These are phyloP conservation scores for Stigmatopora nigra DNA, from an alignment of 2,113 vertebrate species.

Conservation along the genomic window DNA sequence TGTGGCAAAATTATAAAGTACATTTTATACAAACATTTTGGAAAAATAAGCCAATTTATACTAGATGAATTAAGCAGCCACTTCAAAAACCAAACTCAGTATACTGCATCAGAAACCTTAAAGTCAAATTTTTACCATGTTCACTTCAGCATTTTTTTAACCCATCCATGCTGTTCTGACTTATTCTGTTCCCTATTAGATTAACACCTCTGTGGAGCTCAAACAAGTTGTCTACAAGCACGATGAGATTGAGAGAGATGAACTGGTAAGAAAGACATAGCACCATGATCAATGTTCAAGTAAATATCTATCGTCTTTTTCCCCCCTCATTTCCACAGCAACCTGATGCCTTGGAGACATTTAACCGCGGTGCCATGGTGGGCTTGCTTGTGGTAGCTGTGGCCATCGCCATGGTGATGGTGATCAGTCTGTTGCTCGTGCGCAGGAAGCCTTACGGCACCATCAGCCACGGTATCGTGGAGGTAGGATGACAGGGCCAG, in stretches of 20 bases:
- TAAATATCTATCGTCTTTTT: not conserved
- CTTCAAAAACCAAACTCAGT: too few species aligned
- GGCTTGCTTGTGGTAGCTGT: slow-evolving; percentile 82
- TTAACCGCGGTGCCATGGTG: slow-evolving; percentile 81
- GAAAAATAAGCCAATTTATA: too few species aligned
- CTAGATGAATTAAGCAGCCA: too few species aligned
- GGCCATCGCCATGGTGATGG: slow-evolving; percentile 81
- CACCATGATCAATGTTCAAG: not conserved
- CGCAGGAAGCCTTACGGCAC: slow-evolving; percentile 80
- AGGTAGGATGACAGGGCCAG: slow-evolving; percentile 58
- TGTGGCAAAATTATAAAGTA: too few species aligned
- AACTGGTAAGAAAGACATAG: slow-evolving; percentile 62
- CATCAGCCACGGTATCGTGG: slow-evolving; percentile 80
- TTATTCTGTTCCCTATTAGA: slow-evolving; percentile 37
- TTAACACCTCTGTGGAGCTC: slow-evolving; percentile 76
- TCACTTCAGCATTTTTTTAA: not conserved
- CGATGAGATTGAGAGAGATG: slow-evolving; percentile 79
- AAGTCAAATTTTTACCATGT: not conserved
- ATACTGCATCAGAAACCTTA: not conserved
- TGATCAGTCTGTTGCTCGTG: slow-evolving; percentile 78
- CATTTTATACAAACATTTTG: too few species aligned
- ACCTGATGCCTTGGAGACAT: slow-evolving; percentile 77
- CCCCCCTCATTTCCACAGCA: slow-evolving; percentile 55
- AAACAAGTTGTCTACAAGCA: slow-evolving; percentile 79
- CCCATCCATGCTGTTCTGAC: not conserved